These are phyloP conservation scores for Gasteruption jaculator DNA, from an alignment of 2,888 invertebrate genomes.

Conservation along the genomic window DNA sequence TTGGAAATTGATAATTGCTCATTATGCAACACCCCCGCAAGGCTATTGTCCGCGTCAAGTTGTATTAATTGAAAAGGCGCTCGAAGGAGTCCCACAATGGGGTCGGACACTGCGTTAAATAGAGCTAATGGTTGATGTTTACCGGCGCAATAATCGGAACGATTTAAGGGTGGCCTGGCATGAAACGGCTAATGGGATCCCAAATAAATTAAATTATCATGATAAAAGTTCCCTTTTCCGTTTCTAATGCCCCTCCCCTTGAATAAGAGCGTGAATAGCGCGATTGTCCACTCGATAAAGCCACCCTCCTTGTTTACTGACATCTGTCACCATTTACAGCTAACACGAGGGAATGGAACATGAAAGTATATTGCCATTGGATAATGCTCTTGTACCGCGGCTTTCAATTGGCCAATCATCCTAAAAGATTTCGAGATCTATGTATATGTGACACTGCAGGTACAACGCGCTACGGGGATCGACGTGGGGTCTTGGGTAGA, in stretches of 20 bases:
- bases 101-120: too few species aligned
- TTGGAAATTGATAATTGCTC: too few species aligned
- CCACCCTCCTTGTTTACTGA: conserved; percentile 47
- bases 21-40: too few species aligned
- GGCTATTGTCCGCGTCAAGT: too few species aligned
- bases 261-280: conserved; percentile 37
- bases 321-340: conserved; percentile 50
- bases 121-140: conserved; percentile 45
- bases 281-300: conserved; percentile 48
- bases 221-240: conserved; percentile 33
- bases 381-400: too few species aligned
- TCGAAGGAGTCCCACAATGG: too few species aligned
- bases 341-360: too few species aligned
- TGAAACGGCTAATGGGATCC: conserved; percentile 44
- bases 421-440: too few species aligned
- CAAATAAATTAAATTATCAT: conserved; percentile 51
- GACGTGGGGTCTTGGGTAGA: conserved; percentile 6
- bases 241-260: conserved; percentile 18
- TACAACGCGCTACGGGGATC: conserved; percentile 1
- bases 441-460: conserved; percentile 6
- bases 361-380: too few species aligned
- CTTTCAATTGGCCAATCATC: too few species aligned
- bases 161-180: conserved; percentile 39
- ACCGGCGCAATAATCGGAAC: conserved; percentile 43
- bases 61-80: conserved; percentile 1